Percentiles rank a stretch among this genome's conserved stretches.
These are phyloP conservation scores for Tribolium castaneum DNA, from an alignment of 1,140 invertebrate species.

Conservation along the genomic window DNA sequence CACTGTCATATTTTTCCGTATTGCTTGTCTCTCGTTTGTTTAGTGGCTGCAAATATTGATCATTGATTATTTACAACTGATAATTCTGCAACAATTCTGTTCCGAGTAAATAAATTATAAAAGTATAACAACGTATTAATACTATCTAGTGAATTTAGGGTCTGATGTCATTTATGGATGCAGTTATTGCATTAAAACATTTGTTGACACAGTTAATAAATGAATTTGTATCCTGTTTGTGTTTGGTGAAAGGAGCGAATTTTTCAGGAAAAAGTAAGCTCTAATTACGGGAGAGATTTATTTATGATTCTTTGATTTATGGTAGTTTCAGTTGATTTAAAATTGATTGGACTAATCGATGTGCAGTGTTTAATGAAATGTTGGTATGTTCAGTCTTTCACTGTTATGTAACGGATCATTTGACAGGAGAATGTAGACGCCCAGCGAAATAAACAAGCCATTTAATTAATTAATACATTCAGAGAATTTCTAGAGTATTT, in stretches of 20 bases:
- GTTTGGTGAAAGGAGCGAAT: neutral
- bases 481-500: conserved; percentile 31
- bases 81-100: conserved; percentile 29
- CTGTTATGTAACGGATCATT: conserved; percentile 22
- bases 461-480: conserved; percentile 36
- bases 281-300: too few species aligned
- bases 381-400: neutral
- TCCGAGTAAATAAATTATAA: conserved; percentile 24
- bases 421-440: conserved; percentile 1
- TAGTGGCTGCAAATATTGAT: conserved; percentile 48
- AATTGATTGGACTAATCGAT: neutral
- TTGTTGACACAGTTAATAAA: neutral
- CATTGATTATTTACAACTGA: conserved; percentile 43
- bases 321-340: neutral
- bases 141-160: conserved; percentile 1
- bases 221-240: neutral
- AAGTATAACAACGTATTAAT: conserved; percentile 24
- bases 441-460: conserved; percentile 20
- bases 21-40: conserved; percentile 45
- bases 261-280: neutral
- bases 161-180: conserved; percentile 38
- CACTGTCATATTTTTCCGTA: conserved; percentile 47
- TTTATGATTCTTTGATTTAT: neutral
- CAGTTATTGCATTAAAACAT: neutral
- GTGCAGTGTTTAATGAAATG: neutral